Base-by-base conservation (phyloP, 2,888 invertebrate genomes). In the Tetheella fluctuosa region DNA sequence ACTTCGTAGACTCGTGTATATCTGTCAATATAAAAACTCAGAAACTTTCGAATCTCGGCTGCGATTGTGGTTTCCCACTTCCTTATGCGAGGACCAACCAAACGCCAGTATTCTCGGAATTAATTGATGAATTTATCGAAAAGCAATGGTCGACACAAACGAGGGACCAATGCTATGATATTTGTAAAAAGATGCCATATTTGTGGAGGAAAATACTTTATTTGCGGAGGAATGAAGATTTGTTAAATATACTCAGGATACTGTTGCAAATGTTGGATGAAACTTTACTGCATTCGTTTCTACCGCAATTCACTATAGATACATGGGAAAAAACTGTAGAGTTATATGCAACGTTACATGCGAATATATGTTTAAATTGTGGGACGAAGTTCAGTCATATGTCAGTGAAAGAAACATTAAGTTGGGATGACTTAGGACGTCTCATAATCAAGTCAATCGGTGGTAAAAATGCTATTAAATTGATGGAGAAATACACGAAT, bases 291-390 rank as follows among this genome's bases (percentile, higher is more conserved):
- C 93, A 94, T 71, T 89, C 89, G 1, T 91, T 94, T 70, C 75
- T 94, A 23, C 91, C 91, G 0, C 89, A 91, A 60, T 93, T 96
- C 58, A 94, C 94, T 0, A 83, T 94, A 55, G 94, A 95, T 55
- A 92, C 91, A 0, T 96, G 95, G 95, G 94, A 94, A 58, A 84
- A 93, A 59, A 85, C 94, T 0, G 82, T 94, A 2, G 88, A 93
- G 60, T 81, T 94, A n/a, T 91, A 94, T 42, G 91, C 94, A 0
- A 94, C 93, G 15, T 83, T 95, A 59, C 94, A 94, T 66, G 90
- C 90, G 0, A 94, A 94, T 56, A 87, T 88, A 25, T 96, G 96
- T 80, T 80, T 96, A 52, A 95, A 95, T 80, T 96, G 96, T 74
- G 94, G 93, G 3, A 92, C 89, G 60, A 86, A 85, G 54, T 90